Conservation (phyloP, 2,888 invertebrate genomes). For the Acleris emargana region DNA sequence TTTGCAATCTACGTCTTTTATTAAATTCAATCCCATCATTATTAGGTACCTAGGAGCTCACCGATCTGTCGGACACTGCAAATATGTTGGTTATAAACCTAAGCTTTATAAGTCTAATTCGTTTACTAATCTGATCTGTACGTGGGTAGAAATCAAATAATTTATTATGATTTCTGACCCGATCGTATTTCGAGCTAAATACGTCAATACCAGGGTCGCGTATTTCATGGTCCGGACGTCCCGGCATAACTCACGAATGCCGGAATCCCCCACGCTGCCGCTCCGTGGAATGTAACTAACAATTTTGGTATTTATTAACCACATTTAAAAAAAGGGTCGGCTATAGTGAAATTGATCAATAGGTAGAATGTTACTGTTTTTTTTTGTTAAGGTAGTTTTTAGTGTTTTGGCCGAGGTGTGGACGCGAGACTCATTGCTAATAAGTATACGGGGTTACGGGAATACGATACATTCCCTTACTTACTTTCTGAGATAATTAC, state of each 20-base stretch:
- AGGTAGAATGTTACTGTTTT: no score
- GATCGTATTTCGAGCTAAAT: conserved; percentile 14
- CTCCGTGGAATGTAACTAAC: conserved; percentile 11
- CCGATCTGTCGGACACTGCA: no score
- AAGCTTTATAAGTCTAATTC: neutral
- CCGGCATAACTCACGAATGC: conserved; percentile 33
- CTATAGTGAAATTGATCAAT: no score
- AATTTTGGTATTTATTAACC: neutral
- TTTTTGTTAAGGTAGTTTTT: no score
- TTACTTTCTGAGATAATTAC: no score
- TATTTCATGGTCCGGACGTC: conserved; percentile 32
- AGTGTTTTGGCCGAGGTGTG: no score
- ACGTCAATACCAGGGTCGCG: conserved; percentile 23
- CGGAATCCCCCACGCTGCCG: conserved; percentile 26
- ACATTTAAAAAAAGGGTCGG: neutral
- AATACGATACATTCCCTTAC: no score
- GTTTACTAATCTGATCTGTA: conserved; percentile 2
- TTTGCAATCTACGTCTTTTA: no score
- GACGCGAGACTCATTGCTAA: no score
- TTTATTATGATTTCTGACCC: conserved; percentile 25
- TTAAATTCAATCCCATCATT: no score
- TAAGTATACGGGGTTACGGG: no score
- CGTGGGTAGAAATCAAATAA: neutral
- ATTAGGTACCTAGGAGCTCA: no score
- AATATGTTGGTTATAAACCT: neutral